These are phyloP conservation scores for Catamblyrhynchus diadema DNA, from an alignment of 2,797 vertebrate genomes.

Conservation along the genomic window DNA sequence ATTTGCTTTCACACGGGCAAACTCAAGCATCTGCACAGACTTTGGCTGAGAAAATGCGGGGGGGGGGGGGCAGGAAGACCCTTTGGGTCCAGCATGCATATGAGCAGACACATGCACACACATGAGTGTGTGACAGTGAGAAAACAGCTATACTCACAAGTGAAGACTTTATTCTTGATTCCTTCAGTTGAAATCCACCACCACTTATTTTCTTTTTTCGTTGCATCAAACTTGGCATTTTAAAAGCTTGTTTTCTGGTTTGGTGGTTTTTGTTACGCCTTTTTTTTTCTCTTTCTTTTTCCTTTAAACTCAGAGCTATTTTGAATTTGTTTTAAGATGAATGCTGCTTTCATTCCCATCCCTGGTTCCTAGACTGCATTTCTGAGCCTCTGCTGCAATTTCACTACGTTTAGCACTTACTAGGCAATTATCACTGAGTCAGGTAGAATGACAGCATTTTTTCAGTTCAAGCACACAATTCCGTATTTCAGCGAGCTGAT, in stretches of 20 bases:
- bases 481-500: conserved; percentile 51
- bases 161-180: conserved; percentile 61
- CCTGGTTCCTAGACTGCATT: conserved; percentile 21
- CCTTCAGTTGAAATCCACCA: conserved; percentile 70
- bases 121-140: background rate
- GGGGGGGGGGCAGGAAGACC: background rate
- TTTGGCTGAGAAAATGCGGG: background rate
- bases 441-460: conserved; percentile 63
- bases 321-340: conserved; percentile 69
- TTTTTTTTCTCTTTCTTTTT: background rate
- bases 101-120: fast-evolving
- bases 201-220: conserved; percentile 66
- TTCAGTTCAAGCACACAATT: conserved; percentile 47
- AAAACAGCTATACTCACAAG: background rate
- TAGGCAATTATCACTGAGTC: conserved; percentile 69
- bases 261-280: background rate
- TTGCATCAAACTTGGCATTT: conserved; percentile 79
- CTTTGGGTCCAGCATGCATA: background rate
- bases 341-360: conserved; percentile 48
- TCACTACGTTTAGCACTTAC: conserved; percentile 53
- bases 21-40: background rate
- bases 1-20: background rate
- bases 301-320: conserved; percentile 71
- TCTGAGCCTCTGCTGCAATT: conserved; percentile 45
- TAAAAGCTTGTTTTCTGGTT: conserved; percentile 71